Evolutionary conservation across 2,888 invertebrate genomes (phyloP), one percentile per base, ranked within the genome.

Genomic region (Acanthacorydalis orientalis): DNA sequence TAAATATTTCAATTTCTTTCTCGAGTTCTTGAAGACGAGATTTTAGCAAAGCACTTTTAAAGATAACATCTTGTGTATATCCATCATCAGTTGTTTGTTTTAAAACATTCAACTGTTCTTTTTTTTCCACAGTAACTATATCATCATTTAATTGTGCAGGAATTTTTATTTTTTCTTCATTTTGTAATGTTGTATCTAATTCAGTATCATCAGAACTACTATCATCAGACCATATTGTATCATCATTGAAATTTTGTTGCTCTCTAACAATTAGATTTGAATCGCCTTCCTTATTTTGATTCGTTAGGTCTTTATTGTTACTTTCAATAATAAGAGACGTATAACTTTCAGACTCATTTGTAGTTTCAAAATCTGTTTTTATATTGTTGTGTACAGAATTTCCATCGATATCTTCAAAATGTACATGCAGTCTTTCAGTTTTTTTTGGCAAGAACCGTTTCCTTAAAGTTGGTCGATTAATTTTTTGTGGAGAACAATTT

Each of bases 11-110:
- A 33, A 78, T 76, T 60, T 77, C 83, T 48, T 70, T 67, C 64
- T 84, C 80, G 37, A 85, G 62, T 59, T 82, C 80, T 39, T 66
- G 57, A 1, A 84, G 65, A 44, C 81, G 77, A 14, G 66, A 68
- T 61, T 77, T 75, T 51, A 80, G 57, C 42, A 75, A 59, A 56
- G 77, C 75, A 58, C 74, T 74, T 54, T 74, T 74, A 52, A 72
- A 71, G 55, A 72, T 59, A 55, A 69, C 62, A 56, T 70, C 69
- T 40, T 64, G 63, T 12, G 35, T 38, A 38, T 46, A 33, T 62
- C 59, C 61, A 57, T 56, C 50, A 7, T 49, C 50, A n/a, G 56
- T 50, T 23, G 56, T 48, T 48, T 57, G 54, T 48, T 47, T 49
- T 44, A 49, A 53, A 44, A 16, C 41, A 33, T 43, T 34, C 23